These are phyloP conservation scores for Parambassis ranga DNA, from an alignment of 2,797 vertebrate genomes.

Conservation along the genomic window DNA sequence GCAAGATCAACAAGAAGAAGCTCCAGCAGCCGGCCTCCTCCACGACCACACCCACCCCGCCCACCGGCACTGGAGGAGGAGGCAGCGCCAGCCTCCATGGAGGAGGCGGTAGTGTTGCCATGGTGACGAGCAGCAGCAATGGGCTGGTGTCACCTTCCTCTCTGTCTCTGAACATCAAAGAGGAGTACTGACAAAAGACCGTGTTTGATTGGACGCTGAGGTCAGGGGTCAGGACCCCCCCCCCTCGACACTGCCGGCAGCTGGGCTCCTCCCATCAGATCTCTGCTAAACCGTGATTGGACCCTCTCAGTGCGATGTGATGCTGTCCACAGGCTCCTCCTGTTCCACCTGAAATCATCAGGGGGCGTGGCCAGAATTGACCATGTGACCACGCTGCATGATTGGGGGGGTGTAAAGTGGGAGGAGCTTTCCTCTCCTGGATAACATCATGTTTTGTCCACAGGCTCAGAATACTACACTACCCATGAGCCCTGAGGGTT, in stretches of 20 bases:
- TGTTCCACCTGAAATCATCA: too few species aligned
- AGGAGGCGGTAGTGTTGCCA: conserved; percentile 71
- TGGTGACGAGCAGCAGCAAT: conserved; percentile 83
- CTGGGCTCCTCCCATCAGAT: too few species aligned
- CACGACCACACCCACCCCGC: conserved; percentile 84
- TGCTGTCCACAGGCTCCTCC: too few species aligned
- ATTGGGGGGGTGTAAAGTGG: too few species aligned
- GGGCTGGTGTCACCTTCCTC: conserved; percentile 83
- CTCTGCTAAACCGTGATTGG: too few species aligned
- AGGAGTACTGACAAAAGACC: conserved; percentile 84
- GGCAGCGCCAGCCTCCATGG: conserved; percentile 56
- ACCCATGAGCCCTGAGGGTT: too few species aligned
- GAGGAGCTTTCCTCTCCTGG: too few species aligned
- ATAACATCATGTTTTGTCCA: too few species aligned
- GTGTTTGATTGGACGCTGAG: background rate
- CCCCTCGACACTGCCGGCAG: background rate
- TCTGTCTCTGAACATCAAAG: conserved; percentile 88
- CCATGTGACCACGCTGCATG: too few species aligned
- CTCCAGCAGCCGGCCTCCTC: conserved; percentile 89
- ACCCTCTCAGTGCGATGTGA: too few species aligned
- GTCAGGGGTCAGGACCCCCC: background rate
- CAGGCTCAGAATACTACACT: too few species aligned
- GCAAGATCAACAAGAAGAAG: conserved; percentile 97
- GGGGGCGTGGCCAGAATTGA: too few species aligned
- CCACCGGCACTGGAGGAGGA: conserved; percentile 6